Base-by-base conservation (phyloP, 2,888 invertebrate genomes). In the Acleris holmiana region DNA sequence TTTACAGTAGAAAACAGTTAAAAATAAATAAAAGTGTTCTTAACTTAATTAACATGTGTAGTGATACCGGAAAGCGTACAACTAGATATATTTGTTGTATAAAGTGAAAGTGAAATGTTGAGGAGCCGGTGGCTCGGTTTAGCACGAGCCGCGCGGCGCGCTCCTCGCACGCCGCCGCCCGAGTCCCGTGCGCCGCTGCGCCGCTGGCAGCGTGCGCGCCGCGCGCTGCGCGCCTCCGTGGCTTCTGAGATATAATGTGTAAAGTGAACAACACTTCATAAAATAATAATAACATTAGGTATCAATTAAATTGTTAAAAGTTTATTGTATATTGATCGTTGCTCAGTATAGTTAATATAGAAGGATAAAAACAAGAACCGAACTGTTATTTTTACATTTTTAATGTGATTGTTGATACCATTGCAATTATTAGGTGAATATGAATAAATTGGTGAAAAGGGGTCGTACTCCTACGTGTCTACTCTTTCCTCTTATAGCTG, bases 1-100 rank as follows among this genome's bases (percentile, higher is more conserved):
- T 71, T 72, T 72, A 64, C 80, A 80, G 76, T 73, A 40, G 73
- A 75, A 35, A 35, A 77, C 86, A n/a, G n/a, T n/a, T n/a, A n/a
- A n/a, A 89, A 88, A 81, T 83, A 78, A 88, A 84, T 79, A 89
- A 13, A 89, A 91, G 91, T 91, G 91, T 90, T 91, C 91, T 91
- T 91, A 29, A 91, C 84, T 84, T 81, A 77, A 76, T 83, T 82
- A 85, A 80, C 76, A 76, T 79, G 75, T 75, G 74, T 73, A 71
- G 68, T 62, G 57, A 71, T 69, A 58, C 62, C 58, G 61, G 76
- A 73, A 73, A 70, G 63, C 67, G 69, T 70, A 73, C 60, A 61
- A 50, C 64, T 69, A 71, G 69, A 67, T 63, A 44, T 58, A 61
- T 67, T 71, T 58, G 69, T 68, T 64, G 50, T 49, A 25, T 18